These are phyloP conservation scores for Baronia brevicornis DNA, from an alignment of 2,888 invertebrate genomes.

Conservation along the genomic window DNA sequence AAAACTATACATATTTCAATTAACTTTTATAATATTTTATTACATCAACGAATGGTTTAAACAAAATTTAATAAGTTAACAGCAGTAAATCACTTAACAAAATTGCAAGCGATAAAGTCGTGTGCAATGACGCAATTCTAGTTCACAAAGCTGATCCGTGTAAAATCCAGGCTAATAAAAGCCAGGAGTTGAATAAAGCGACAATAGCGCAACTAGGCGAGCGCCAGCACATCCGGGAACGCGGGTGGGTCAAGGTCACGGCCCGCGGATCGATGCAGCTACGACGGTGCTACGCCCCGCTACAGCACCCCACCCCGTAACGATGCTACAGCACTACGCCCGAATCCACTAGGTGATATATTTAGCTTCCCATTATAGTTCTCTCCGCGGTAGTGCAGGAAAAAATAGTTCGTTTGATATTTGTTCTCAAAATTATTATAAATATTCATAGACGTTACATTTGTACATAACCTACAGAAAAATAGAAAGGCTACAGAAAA, in stretches of 20 bases:
- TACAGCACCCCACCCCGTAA: conserved; percentile 28
- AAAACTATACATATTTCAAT: no score
- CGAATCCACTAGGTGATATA: conserved; percentile 15
- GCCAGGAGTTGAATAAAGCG: conserved; percentile 51
- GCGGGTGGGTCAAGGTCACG: conserved; percentile 80
- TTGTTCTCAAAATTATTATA: background rate
- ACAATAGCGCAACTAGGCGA: conserved; percentile 64
- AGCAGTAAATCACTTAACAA: conserved; percentile 10
- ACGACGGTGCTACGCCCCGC: conserved; percentile 47
- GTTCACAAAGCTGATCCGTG: conserved; percentile 18
- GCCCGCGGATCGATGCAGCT: conserved; percentile 79
- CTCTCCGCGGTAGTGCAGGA: conserved; percentile 7
- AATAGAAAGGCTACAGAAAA: no score
- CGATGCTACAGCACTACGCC: conserved; percentile 28
- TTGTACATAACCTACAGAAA: no score
- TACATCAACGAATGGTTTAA: no score
- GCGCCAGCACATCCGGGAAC: conserved; percentile 66
- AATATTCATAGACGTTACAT: no score
- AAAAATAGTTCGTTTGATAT: background rate
- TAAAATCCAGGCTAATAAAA: conserved; percentile 60
- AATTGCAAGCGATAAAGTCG: conserved; percentile 7
- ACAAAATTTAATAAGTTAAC: no score
- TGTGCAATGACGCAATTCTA: conserved; percentile 14
- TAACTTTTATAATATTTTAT: no score
- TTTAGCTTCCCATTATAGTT: conserved; percentile 19